These are phyloP conservation scores for Oenanthe oenanthe DNA, from an alignment of 2,113 vertebrate genomes.

Conservation along the genomic window DNA sequence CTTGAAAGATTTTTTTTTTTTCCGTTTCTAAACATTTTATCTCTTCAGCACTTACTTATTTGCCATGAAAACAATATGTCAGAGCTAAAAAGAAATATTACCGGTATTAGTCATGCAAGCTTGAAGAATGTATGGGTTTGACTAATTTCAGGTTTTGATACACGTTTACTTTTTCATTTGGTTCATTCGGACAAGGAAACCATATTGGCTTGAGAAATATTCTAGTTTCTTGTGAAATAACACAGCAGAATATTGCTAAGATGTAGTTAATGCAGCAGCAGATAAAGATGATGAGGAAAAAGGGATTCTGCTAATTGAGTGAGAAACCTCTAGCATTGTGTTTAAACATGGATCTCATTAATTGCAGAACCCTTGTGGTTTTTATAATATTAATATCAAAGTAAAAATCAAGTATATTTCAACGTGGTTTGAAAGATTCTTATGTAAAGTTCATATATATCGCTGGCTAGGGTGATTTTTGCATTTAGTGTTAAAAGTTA, in stretches of 20 bases:
- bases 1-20: not conserved
- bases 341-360: not conserved
- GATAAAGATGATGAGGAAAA: not conserved
- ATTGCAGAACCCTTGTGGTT: not conserved
- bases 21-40: not conserved
- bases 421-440: not conserved
- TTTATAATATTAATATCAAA: not conserved
- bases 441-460: not conserved
- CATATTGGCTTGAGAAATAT: not conserved
- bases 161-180: not conserved
- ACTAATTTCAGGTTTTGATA: not conserved
- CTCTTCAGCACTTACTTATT: not conserved
- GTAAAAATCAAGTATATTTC: not conserved
- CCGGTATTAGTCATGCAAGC: not conserved
- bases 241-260: not conserved
- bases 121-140: not conserved
- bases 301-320: not conserved
- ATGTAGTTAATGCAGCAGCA: not conserved
- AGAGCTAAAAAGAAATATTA: not conserved
- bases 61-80: not conserved
- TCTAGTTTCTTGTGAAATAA: not conserved
- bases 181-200: not conserved
- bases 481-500: not conserved
- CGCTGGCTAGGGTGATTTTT: not conserved
- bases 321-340: not conserved